Percentiles rank a stretch among this genome's conserved stretches.
Conservation (phyloP, 2,113 vertebrate genomes). For the Callopanchax toddi region DNA sequence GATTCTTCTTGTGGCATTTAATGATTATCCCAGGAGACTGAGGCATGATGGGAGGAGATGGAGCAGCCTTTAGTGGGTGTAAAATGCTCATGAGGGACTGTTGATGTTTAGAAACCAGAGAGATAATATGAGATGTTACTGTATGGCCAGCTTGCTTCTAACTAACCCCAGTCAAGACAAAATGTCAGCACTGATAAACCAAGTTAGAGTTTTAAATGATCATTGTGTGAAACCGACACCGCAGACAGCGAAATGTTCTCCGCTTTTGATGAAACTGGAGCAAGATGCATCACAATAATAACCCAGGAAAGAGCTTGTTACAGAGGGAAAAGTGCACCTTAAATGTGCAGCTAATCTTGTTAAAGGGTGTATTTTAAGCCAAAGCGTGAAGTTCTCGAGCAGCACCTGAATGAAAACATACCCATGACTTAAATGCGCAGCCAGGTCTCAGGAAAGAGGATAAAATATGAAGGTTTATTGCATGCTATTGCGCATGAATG, state of each 20-base stretch:
- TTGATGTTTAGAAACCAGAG: conserved; percentile 16
- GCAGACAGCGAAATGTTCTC: too few species aligned
- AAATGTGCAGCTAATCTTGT: background rate
- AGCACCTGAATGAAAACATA: background rate
- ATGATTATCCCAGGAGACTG: conserved; percentile 10
- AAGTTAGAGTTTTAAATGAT: too few species aligned
- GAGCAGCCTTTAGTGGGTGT: conserved; percentile 6
- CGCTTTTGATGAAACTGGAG: background rate
- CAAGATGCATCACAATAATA: background rate
- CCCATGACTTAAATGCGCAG: background rate
- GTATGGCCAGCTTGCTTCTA: background rate
- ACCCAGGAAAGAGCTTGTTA: background rate
- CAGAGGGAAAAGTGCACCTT: background rate
- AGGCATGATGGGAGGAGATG: conserved; percentile 33
- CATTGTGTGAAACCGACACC: background rate
- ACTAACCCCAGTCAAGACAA: background rate
- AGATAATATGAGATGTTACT: conserved; percentile 12
- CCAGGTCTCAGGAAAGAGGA: background rate
- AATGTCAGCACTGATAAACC: too few species aligned
- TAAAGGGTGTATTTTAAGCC: background rate
- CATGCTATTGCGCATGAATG: background rate
- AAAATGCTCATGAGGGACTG: conserved; percentile 7
- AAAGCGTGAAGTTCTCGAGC: background rate
- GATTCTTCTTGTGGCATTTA: conserved; percentile 28
- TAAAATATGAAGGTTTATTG: background rate